phyloP scores from a whole-genome alignment of 2,888 invertebrate species.

The Iselma pallidipennis region DNA sequence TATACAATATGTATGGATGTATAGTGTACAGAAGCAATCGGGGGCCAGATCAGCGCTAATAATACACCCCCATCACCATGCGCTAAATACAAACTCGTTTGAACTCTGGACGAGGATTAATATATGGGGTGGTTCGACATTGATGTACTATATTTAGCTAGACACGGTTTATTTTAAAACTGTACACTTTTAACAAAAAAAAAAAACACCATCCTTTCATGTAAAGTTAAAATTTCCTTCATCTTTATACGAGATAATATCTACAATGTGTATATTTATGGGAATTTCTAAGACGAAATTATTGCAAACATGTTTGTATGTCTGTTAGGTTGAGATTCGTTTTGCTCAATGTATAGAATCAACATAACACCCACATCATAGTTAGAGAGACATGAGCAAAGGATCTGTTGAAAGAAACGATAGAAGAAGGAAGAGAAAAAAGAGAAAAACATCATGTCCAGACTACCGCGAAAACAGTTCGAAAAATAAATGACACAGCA shows the following conservation, averaged over 20 bases:
- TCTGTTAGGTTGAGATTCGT: neutral
- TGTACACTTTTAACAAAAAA: neutral
- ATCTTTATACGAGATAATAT: neutral
- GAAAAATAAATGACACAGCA: constrained; percentile 11
- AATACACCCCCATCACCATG: constrained; percentile 38
- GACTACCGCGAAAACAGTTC: constrained; percentile 12
- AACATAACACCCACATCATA: constrained; percentile 6
- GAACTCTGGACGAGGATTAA: constrained; percentile 26
- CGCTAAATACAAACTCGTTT: constrained; percentile 37
- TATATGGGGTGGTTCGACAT: constrained; percentile 25
- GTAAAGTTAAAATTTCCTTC: too few relatives aligned
- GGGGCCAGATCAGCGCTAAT: constrained; percentile 39
- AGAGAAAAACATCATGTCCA: neutral
- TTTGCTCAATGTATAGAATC: neutral
- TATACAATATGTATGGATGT: neutral
- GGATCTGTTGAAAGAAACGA: neutral
- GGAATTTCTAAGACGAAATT: constrained; percentile 1
- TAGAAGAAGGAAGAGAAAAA: neutral
- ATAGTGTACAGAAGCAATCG: constrained; percentile 31
- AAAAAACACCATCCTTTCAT: neutral
- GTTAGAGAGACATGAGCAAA: neutral
- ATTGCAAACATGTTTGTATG: constrained; percentile 4
- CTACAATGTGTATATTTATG: constrained; percentile 2
- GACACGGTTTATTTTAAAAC: constrained; percentile 20
- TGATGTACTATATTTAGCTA: constrained; percentile 17